Conservation (phyloP, 1,140 invertebrate genomes). For the Scaptomyza montana region DNA sequence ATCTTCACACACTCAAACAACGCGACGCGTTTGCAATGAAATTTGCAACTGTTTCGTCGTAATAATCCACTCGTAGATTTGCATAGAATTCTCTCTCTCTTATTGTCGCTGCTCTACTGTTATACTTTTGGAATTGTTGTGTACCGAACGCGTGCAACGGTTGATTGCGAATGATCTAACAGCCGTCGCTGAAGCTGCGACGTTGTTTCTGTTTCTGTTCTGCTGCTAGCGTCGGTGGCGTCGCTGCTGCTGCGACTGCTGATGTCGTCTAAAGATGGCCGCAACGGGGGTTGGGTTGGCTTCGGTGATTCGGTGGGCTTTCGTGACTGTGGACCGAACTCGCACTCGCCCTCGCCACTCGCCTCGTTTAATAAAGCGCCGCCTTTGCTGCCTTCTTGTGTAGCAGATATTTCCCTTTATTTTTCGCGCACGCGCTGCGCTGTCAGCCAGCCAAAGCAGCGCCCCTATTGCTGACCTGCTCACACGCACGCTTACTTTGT, state of each 20-base stretch:
- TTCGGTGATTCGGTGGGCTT: conserved; percentile 18
- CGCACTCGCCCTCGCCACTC: background rate
- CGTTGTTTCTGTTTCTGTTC: conserved; percentile 49
- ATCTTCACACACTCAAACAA: conserved; percentile 4
- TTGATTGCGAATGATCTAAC: conserved; percentile 77
- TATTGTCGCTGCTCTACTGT: background rate
- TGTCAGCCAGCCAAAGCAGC: conserved; percentile 66
- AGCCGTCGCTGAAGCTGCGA: conserved; percentile 51
- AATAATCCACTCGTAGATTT: conserved; percentile 30
- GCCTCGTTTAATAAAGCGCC: conserved; percentile 53
- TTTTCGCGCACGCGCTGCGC: conserved; percentile 66
- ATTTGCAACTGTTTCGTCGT: conserved; percentile 21
- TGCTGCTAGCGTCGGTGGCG: conserved; percentile 10
- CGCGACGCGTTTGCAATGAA: conserved; percentile 7
- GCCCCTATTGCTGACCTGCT: conserved; percentile 25
- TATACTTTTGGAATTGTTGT: conserved; percentile 19
- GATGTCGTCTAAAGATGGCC: conserved; percentile 52
- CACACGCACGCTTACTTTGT: conserved; percentile 14
- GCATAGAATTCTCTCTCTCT: conserved; percentile 9
- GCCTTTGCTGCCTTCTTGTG: conserved; percentile 53
- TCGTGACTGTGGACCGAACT: background rate
- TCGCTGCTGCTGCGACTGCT: conserved; percentile 17
- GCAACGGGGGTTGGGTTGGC: conserved; percentile 45
- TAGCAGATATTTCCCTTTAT: conserved; percentile 69
- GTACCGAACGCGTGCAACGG: conserved; percentile 74